Base-by-base conservation (phyloP, 2,113 vertebrate genomes). In the Aplodontia rufa region DNA sequence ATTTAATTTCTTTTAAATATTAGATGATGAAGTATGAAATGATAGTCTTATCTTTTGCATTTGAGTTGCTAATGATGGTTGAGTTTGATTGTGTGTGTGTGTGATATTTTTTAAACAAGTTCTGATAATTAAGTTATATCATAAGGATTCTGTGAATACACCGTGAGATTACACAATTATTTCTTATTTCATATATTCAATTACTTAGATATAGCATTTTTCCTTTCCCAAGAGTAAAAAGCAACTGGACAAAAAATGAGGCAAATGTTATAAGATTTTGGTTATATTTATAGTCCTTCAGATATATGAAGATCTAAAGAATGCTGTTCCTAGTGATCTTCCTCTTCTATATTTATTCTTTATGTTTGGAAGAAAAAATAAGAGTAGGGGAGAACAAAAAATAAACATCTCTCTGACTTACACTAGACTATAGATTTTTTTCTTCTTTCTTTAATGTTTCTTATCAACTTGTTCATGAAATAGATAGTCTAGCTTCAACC, bases 1-100 rank as follows among this genome's bases (percentile, higher is more conserved):
- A 71, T 78, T 85, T 42, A 82, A 78, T 76, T 85, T 16, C 16
- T 89, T 87, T 95, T 86, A 94, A 96, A 95, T 94, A 9, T 92
- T 92, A 51, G 5, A 32, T 69, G 60, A 72, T 88, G 30, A 78
- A 28, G 6, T 71, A 62, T 62, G 5, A 92, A 95, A 95, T 92
- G 47, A 94, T 51, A n/a, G 2, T 72, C 24, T 93, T 58, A 69
- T 6, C 9, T 88, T 42, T 64, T 92, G 69, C 20, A 80, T 51
- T 93, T 85, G n/a, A 30, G 9, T 53, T 88, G 35, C 30, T 78
- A 94, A 90, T 47, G 32, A 83, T 60, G 35, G 2, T 28, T 85
- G 12, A 3, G 87, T 93, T 90, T 47, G 42, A n/a, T 53, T 37
- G 22, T 42, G 11, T 75, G 47, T 35, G n/a, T 26, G 1, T 60